Conservation (phyloP, 2,888 invertebrate genomes). For the Dryomyza anilis region DNA sequence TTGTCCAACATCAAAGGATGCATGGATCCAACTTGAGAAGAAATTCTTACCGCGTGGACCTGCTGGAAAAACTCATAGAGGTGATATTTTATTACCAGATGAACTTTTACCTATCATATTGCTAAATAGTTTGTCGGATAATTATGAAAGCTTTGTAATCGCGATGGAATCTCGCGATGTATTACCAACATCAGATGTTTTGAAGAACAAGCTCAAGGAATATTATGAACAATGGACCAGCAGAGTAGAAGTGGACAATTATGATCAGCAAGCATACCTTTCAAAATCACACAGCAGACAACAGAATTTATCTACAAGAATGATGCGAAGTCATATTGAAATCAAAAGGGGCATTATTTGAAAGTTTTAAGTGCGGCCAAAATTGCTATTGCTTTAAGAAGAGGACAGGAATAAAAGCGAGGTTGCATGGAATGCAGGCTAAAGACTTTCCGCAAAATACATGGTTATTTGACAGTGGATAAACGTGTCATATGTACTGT, state of each 20-base stretch:
- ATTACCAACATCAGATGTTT: too few species aligned
- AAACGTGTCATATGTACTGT: constrained; percentile 27
- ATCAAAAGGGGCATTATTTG: background rate
- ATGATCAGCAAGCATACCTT: background rate
- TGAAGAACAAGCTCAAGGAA: background rate
- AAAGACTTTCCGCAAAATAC: background rate
- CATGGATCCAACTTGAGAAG: constrained; percentile 28
- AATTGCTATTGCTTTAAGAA: background rate
- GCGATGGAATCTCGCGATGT: constrained; percentile 33
- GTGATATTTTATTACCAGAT: constrained; percentile 5
- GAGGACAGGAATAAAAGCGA: constrained; percentile 3
- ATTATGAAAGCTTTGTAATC: constrained; percentile 28
- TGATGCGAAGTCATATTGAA: background rate
- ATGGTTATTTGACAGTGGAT: constrained; percentile 25
- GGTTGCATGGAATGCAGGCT: background rate
- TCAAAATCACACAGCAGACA: background rate
- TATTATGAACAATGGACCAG: background rate
- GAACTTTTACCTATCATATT: constrained; percentile 1
- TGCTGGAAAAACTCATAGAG: constrained; percentile 14
- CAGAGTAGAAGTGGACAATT: background rate
- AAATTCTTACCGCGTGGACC: constrained; percentile 26
- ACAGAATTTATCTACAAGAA: background rate
- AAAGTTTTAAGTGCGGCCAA: background rate
- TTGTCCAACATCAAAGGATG: constrained; percentile 20
- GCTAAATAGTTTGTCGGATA: background rate